These are phyloP conservation scores for Pterophyllum scalare DNA, from an alignment of 2,113 vertebrate species.

Conservation along the genomic window DNA sequence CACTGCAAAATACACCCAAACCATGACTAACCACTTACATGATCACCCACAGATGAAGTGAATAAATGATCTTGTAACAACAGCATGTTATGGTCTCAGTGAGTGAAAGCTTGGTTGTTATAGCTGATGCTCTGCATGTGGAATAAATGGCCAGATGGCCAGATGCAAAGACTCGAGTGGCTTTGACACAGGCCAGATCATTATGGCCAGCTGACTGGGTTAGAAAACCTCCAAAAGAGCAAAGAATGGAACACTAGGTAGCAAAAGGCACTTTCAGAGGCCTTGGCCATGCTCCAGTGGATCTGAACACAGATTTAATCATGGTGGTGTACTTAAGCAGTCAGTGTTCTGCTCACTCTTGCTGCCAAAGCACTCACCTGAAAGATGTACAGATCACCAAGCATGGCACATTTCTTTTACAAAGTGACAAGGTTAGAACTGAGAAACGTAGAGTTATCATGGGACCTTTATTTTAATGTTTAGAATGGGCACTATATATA, in stretches of 20 bases:
- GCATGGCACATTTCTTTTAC: too few relatives aligned
- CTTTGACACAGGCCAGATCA: neutral
- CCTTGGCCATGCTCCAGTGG: neutral
- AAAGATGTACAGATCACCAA: too few relatives aligned
- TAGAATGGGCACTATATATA: too few relatives aligned
- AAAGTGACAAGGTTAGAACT: too few relatives aligned
- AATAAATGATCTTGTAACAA: neutral
- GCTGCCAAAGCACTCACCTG: too few relatives aligned
- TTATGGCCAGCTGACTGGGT: neutral
- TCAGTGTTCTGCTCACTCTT: too few relatives aligned
- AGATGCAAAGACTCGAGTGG: neutral
- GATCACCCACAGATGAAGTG: neutral
- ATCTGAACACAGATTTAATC: neutral
- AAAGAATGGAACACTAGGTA: neutral
- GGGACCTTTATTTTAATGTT: too few relatives aligned
- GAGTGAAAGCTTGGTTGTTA: neutral
- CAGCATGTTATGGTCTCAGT: neutral
- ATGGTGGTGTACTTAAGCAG: neutral
- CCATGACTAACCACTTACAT: neutral
- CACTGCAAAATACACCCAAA: neutral
- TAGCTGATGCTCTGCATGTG: neutral
- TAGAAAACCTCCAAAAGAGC: neutral
- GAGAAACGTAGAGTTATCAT: too few relatives aligned
- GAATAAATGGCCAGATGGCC: neutral
- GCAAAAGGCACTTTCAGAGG: neutral